Evolutionary conservation across 2,797 vertebrate species (phyloP).

Genomic region (Chloroceryle amazona): DNA sequence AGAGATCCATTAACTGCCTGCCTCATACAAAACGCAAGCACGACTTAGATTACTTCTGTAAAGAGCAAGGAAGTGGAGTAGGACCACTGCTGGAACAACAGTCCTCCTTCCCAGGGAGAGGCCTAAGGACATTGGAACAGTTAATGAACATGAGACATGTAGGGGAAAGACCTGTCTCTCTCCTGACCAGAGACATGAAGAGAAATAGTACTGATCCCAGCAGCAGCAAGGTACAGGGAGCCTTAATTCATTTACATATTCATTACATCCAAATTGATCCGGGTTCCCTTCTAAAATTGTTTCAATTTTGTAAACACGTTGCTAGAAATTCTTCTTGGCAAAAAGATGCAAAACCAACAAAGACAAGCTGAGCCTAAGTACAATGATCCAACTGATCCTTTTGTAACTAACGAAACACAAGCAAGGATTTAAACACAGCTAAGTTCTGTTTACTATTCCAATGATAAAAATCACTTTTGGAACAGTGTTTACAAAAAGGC

Average conservation of each 20-base stretch:
- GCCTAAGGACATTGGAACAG: neutral
- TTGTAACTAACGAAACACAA: conserved; percentile 51
- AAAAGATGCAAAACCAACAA: conserved; percentile 20
- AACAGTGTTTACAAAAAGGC: conserved; percentile 67
- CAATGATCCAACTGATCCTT: conserved; percentile 20
- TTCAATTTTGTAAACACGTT: conserved; percentile 22
- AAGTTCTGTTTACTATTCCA: conserved; percentile 64
- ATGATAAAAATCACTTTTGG: conserved; percentile 51
- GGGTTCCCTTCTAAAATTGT: conserved; percentile 28
- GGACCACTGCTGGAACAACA: neutral
- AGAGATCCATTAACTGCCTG: neutral
- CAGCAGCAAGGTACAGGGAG: neutral
- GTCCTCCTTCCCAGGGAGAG: neutral
- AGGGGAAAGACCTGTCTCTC: neutral
- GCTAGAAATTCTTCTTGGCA: conserved; percentile 38
- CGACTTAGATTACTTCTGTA: neutral
- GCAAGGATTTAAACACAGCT: conserved; percentile 61
- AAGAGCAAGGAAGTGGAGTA: neutral
- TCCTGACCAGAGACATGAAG: neutral
- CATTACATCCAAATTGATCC: neutral
- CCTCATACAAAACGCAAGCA: neutral
- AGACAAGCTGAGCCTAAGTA: conserved; percentile 28
- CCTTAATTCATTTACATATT: conserved; percentile 19
- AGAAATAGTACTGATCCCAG: neutral
- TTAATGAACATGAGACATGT: neutral